phyloP scores from a whole-genome alignment of 2,797 vertebrate species.

The Microtus obscurus region DNA sequence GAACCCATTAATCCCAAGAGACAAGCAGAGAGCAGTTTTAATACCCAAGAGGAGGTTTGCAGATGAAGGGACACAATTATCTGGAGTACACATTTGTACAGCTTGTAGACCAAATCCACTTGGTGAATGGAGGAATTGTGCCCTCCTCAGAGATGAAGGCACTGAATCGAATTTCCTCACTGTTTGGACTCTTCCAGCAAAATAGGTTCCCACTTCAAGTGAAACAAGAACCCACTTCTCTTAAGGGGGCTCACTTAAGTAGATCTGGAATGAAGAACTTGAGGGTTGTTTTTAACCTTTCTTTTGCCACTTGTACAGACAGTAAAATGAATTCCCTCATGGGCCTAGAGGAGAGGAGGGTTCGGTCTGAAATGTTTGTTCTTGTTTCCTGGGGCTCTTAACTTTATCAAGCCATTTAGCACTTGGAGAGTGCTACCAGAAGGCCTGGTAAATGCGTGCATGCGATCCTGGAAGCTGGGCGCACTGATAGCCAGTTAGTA shows the following conservation, averaged over 20 bases:
- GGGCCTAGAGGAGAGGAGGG: background rate
- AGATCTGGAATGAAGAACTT: background rate
- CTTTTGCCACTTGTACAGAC: background rate
- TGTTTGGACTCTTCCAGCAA: slow-evolving; percentile 12
- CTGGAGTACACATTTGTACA: slow-evolving; percentile 61
- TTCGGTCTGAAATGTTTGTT: slow-evolving; percentile 67
- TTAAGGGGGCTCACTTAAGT: background rate
- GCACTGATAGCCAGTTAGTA: background rate
- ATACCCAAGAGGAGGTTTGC: slow-evolving; percentile 13
- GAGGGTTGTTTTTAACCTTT: slow-evolving; percentile 37
- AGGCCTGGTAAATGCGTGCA: background rate
- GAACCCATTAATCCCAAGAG: slow-evolving; percentile 39
- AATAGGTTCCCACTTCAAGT: slow-evolving; percentile 40
- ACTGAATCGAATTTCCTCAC: slow-evolving; percentile 9
- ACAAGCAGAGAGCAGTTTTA: slow-evolving; percentile 28
- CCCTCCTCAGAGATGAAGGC: slow-evolving; percentile 44
- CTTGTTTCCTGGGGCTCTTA: slow-evolving; percentile 63
- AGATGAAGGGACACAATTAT: slow-evolving; percentile 49
- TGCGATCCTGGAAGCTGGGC: background rate
- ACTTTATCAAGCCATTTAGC: slow-evolving; percentile 68
- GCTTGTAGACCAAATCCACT: slow-evolving; percentile 31
- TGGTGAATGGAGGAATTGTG: slow-evolving; percentile 60
- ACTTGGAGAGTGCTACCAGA: slow-evolving; percentile 33
- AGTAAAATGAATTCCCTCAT: slow-evolving; percentile 50
- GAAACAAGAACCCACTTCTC: slow-evolving; percentile 27